Conservation (phyloP, 2,888 invertebrate species). For the Coenonympha glycerion region DNA sequence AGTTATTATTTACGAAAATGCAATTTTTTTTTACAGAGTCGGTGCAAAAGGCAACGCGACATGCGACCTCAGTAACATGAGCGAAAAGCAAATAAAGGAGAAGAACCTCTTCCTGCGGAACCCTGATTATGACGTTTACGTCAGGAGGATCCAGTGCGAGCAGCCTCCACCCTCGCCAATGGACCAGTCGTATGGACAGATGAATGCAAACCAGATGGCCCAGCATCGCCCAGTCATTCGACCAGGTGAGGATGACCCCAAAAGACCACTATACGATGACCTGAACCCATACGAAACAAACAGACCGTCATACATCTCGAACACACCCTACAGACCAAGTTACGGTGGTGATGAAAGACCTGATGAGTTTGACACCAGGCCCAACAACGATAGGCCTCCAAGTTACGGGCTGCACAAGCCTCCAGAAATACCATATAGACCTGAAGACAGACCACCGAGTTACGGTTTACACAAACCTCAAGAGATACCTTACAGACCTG, state of each 20-base stretch:
- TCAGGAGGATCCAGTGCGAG: constrained; percentile 58
- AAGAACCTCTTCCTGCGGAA: constrained; percentile 47
- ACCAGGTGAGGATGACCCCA: constrained; percentile 50
- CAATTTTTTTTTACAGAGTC: constrained; percentile 41
- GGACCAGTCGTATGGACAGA: constrained; percentile 45
- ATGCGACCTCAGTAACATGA: constrained; percentile 55
- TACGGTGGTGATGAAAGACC: constrained; percentile 46
- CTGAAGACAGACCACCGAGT: constrained; percentile 26
- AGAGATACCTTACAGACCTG: constrained; percentile 48
- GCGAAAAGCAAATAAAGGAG: constrained; percentile 56
- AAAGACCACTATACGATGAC: constrained; percentile 47
- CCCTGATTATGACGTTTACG: constrained; percentile 65
- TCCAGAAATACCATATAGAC: constrained; percentile 4
- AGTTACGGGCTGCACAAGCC: constrained; percentile 36
- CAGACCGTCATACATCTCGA: constrained; percentile 31
- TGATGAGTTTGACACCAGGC: constrained; percentile 54
- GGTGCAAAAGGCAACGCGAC: constrained; percentile 71
- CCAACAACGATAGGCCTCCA: constrained; percentile 48
- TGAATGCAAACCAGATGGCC: constrained; percentile 38
- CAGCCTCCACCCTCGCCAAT: constrained; percentile 60
- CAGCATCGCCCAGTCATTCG: constrained; percentile 57
- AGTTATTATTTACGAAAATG: background rate
- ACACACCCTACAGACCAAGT: constrained; percentile 35
- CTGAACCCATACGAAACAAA: constrained; percentile 39
- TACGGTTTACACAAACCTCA: constrained; percentile 46